Percentiles rank a stretch among this genome's conserved stretches.
These are phyloP conservation scores for Cydia pomonella DNA, from an alignment of 1,140 invertebrate species.

Conservation along the genomic window DNA sequence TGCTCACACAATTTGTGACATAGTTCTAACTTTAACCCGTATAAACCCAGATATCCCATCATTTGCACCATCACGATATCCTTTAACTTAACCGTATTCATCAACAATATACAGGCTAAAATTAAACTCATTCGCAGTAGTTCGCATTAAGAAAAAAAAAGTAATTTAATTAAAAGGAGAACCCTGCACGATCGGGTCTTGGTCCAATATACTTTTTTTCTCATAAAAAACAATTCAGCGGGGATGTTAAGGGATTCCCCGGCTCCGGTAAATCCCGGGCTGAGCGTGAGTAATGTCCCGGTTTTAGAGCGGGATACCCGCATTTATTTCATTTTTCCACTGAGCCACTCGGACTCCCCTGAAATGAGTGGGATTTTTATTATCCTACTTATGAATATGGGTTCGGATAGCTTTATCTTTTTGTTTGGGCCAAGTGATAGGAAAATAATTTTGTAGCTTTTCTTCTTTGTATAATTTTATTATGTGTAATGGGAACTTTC, in stretches of 20 bases:
- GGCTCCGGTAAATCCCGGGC: constrained; percentile 20
- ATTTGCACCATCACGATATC: no score
- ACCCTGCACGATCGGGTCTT: neutral
- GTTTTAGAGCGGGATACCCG: constrained; percentile 19
- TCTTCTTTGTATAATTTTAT: no score
- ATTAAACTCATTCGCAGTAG: no score
- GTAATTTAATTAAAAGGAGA: neutral
- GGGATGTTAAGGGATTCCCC: constrained; percentile 25
- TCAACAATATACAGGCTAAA: no score
- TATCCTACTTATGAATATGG: constrained; percentile 14
- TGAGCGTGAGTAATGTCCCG: constrained; percentile 31
- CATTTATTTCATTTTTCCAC: constrained; percentile 33
- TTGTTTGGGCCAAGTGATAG: neutral
- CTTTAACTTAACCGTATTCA: no score
- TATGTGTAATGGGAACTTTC: no score
- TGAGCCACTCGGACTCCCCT: constrained; percentile 4
- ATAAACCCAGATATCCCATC: no score
- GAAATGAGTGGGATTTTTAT: constrained; percentile 24
- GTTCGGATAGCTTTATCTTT: neutral
- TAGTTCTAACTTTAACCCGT: no score
- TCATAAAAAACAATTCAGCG: constrained; percentile 31
- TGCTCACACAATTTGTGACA: no score
- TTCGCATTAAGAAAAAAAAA: neutral
- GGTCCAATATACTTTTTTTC: constrained; percentile 24
- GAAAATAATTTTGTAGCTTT: neutral